Conservation (phyloP, 2,113 vertebrate species). For the Pseudorhombus dupliciocellatus region DNA sequence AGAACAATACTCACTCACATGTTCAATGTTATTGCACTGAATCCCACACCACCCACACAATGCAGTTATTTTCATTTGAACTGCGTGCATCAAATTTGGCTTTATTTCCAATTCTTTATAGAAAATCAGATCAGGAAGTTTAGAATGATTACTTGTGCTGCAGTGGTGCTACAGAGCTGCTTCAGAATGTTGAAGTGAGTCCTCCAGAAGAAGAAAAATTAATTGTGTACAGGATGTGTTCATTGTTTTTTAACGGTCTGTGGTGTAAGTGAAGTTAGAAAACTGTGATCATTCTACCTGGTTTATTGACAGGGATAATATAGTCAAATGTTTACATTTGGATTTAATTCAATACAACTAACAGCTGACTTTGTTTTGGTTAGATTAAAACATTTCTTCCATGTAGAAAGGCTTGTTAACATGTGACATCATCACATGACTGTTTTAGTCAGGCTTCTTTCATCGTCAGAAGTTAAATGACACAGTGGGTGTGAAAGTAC, state of each 20-base stretch:
- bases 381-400: background rate
- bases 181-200: too few species aligned
- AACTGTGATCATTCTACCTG: background rate
- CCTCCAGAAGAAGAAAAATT: background rate
- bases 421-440: background rate
- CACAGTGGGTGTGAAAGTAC: background rate
- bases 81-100: background rate
- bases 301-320: background rate
- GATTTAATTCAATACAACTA: background rate
- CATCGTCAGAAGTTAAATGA: background rate
- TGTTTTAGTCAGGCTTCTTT: conserved; percentile 1
- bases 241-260: too few species aligned
- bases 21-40: background rate
- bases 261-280: background rate
- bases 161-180: too few species aligned
- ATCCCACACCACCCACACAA: background rate
- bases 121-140: too few species aligned
- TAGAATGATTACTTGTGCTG: too few species aligned
- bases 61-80: background rate
- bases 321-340: background rate
- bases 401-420: background rate
- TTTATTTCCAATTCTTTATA: background rate
- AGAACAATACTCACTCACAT: background rate
- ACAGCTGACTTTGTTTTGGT: background rate
- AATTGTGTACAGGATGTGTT: too few species aligned